Conservation (phyloP, 2,113 vertebrate species). For the Rousettus leschenaultii region DNA sequence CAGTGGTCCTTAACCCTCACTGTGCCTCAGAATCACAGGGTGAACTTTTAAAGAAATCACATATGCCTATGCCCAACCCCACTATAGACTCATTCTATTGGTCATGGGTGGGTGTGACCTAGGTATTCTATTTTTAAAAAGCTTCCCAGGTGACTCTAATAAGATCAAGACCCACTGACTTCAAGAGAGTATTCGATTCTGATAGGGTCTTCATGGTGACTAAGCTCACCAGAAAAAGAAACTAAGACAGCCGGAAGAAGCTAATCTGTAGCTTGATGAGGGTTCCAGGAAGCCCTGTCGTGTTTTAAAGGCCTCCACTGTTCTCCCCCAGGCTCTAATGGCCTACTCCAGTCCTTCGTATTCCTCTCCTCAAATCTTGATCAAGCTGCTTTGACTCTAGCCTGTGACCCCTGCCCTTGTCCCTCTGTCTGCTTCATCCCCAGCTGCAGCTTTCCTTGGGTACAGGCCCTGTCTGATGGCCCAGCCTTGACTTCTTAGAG, state of each 20-base stretch:
- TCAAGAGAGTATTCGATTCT: constrained; percentile 20
- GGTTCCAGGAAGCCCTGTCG: background rate
- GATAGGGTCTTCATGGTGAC: background rate
- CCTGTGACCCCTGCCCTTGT: background rate
- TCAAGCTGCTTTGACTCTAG: background rate
- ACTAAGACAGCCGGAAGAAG: background rate
- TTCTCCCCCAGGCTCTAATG: background rate
- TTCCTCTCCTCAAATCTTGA: background rate
- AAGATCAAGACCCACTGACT: background rate
- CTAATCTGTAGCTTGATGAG: background rate
- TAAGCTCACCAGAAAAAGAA: background rate
- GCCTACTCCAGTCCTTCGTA: background rate
- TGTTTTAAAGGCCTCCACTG: background rate
- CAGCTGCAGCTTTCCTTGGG: background rate
- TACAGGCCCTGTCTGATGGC: background rate
- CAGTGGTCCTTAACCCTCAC: background rate
- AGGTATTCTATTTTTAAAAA: background rate
- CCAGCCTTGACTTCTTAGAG: background rate
- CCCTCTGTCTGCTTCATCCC: background rate
- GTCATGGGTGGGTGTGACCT: background rate
- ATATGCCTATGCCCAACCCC: background rate
- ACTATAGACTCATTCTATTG: background rate
- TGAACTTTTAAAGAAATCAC: background rate
- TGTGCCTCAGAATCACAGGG: background rate
- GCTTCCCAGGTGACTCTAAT: background rate